Base-by-base conservation (phyloP, 2,113 vertebrate species). In the Ceuthmochares aereus region DNA sequence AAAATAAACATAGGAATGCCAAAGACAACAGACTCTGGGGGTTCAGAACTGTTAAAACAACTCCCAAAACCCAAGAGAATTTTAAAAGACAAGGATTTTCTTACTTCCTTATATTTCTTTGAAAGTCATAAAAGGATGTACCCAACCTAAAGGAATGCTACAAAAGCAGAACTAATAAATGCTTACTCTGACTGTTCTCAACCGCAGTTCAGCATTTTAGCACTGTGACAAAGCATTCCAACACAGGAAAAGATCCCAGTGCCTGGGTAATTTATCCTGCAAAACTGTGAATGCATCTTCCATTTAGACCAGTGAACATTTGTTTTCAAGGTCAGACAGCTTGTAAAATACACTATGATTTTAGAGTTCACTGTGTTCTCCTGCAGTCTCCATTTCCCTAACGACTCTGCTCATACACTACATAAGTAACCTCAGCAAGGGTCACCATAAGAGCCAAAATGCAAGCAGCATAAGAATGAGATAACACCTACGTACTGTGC, bases 301-400 rank as follows among this genome's bases (percentile, higher is more conserved):
- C 72, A 74, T 36, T 69, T 67, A 74, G 63, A 74, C 14, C 45
- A 63, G 29, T 14, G 34, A 79, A 62, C 83, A 70, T 19, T 32
- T 15, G 72, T 85, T 89, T 62, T 76, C 80, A 96, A 94, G 80
- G 82, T 91, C 76, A 92, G 27, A 12, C 36, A 93, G 62, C 47
- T 85, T 94, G 67, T 67, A 93, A 93, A 95, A 66, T 14, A 17
- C 17, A 77, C 42, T 25, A 4, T 3, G 13, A 45, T 60, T 69
- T 79, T 34, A 51, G n/a, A 73, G 12, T 5, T 29, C 68, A 59
- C 62, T 37, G 27, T 69, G 82, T 86, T 93, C 78, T 79, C 40
- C 87, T 77, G 68, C 54, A 36, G 47, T 45, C 84, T 91, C 67
- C 34, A 59, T 72, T 84, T 82, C 83, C 88, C 86, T 88, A 94